Evolutionary conservation across 2,113 vertebrate genomes (phyloP), one percentile per base, ranked within the genome.

Genomic region (Siniperca knerii): DNA sequence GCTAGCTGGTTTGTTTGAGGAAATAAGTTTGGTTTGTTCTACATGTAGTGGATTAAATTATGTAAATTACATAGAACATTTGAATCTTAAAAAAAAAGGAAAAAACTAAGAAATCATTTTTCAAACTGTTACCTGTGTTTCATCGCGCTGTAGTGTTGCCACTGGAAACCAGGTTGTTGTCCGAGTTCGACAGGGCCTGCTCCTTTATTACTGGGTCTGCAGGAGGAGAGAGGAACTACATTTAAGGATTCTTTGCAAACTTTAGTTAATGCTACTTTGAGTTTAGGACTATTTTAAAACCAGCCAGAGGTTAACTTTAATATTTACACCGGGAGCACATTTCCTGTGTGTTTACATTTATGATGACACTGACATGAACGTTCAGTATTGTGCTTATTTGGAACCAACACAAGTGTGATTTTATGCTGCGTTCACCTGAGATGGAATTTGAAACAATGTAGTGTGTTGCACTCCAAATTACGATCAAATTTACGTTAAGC

Each of bases 191-290:
- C 95, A 98, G 96, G 90, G 97, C 96, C 94, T 98, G 97, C 89
- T 99, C 98, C 93, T 99, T 98, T 86, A 99, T 96, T 65, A 96
- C 95, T 2, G 98, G 97, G 92, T 98, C 98, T 99, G 94, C n/a
- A 77, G 75, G 84, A 87, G 86, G 78, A 50, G 50, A 15, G 35
- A 35, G 0, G n/a, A 66, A 21, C 21, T 21, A 66, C 12, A 6
- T 25, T 48, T 6, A 67, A 20, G 4, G 33, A 37, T 40, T 21
- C 21, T 6, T 40, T 25, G 8, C 21, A 25, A 50, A 52, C 33
- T 10, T 48, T 0, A 44, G 5, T 25, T 66, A 20, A 29, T 15
- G 62, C 5, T 12, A 4, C 8, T 16, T 33, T 0, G 42, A 48
- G 25, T 16, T 48, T 4, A 33, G 12, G 29, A 64, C 12, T 2